These are phyloP conservation scores for Bombus cullumanus DNA, from an alignment of 1,140 invertebrate species.

Conservation along the genomic window DNA sequence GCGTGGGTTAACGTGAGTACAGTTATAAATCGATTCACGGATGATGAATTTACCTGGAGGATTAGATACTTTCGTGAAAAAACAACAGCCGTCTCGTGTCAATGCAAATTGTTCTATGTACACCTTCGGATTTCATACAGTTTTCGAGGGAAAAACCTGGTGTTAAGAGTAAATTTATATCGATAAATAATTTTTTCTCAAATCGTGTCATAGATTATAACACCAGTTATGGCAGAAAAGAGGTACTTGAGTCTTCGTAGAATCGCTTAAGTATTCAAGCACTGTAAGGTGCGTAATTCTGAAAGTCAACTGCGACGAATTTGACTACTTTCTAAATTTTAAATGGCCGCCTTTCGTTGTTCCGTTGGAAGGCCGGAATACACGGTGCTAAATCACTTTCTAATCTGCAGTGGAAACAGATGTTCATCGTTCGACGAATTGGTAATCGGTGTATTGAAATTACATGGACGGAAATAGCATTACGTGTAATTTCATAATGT, in stretches of 20 bases:
- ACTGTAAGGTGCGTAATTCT: background rate
- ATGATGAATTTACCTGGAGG: background rate
- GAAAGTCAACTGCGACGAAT: slow-evolving; percentile 29
- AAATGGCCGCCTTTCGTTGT: slow-evolving; percentile 20
- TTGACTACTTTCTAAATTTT: slow-evolving; percentile 52
- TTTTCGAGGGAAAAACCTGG: background rate
- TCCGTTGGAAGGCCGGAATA: background rate
- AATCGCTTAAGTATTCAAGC: background rate
- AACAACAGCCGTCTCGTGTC: background rate
- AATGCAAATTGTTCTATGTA: background rate
- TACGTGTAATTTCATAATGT: background rate
- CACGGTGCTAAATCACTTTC: slow-evolving; percentile 38
- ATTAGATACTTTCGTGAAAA: background rate
- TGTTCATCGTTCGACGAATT: slow-evolving; percentile 19
- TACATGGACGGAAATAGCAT: background rate
- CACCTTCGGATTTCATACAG: background rate
- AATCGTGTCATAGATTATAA: background rate
- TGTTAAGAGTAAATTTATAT: background rate
- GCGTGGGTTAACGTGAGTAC: background rate
- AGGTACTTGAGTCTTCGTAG: background rate
- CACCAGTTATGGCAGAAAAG: background rate
- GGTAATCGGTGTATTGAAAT: slow-evolving; percentile 15
- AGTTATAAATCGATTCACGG: slow-evolving; percentile 30
- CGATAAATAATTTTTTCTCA: background rate
- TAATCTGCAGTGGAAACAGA: slow-evolving; percentile 33